phyloP scores from a whole-genome alignment of 2,888 invertebrate species.

The Meiosimyza decipiens region DNA sequence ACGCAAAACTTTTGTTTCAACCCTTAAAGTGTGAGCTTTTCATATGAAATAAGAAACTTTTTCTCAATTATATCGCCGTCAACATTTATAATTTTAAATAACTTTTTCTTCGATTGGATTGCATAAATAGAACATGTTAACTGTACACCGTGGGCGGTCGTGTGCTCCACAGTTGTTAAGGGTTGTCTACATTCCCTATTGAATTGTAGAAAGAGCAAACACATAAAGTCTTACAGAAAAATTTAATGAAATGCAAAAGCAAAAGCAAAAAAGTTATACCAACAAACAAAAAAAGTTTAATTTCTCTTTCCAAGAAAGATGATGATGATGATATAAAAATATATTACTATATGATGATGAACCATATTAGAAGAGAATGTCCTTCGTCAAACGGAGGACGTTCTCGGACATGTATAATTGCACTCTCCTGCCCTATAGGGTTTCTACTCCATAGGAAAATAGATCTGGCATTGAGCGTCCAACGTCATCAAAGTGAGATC shows the following conservation, averaged over 20 bases:
- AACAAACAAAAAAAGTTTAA: slow-evolving; percentile 25
- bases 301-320: slow-evolving; percentile 33
- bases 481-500: no score
- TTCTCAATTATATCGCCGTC: background rate
- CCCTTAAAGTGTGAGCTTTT: background rate
- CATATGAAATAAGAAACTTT: background rate
- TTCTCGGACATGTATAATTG: no score
- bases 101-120: background rate
- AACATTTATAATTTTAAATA: background rate
- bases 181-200: slow-evolving; percentile 39
- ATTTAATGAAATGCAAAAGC: slow-evolving; percentile 10
- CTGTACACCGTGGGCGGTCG: slow-evolving; percentile 26
- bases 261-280: background rate
- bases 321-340: slow-evolving; percentile 1
- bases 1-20: background rate
- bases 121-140: background rate
- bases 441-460: no score
- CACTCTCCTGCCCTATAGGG: no score
- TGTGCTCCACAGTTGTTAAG: slow-evolving; percentile 35
- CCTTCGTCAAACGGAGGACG: no score
- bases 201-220: slow-evolving; percentile 34
- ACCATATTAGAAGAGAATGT: no score
- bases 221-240: slow-evolving; percentile 20
- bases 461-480: no score
- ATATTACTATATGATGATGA: no score